Evolutionary conservation across 2,797 vertebrate genomes (phyloP), one percentile per base, ranked within the genome.

Genomic region (Typhlichthys subterraneus): DNA sequence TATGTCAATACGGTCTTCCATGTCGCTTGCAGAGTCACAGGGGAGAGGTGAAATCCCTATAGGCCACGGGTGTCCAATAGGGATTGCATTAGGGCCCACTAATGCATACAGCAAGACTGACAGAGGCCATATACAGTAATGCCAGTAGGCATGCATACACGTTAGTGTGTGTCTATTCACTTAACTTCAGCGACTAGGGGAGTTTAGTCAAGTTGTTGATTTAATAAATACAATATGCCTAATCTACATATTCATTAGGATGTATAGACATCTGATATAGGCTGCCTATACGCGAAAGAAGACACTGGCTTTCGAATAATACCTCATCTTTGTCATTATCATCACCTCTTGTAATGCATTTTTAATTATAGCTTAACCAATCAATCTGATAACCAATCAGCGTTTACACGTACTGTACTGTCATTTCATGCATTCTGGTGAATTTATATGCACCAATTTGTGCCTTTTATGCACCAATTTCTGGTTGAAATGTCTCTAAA

Each of bases 181-280:
- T 6, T 4, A 38, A 3, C 31, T 65, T 57, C 62, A 7, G 58
- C 15, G n/a, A 33, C 66, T 46, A 58, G n/a, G 47, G 2, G 38
- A 23, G 45, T 57, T 77, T 55, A 79, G 72, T 57, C 53, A 67
- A 73, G 13, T 45, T 77, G 72, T 3, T 67, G 47, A 59, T 51
- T 63, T 23, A 23, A 23, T 23, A 23, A 23, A 23, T 23, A 23
- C 23, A 23, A 23, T 23, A 2, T 23, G 23, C 23, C 3, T 23
- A 23, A 23, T 23, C 2, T 23, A 23, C 23, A 23, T 3, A 23
- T 23, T 23, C 23, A 23, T 23, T 23, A 66, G 52, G 53, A 58
- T 53, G 63, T 66, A 72, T 23, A 23, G 3, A 23, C 23, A 23
- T 23, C 23, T 23, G 23, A 23, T 23, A 23, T 23, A 23, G 23